Evolutionary conservation across 1,140 invertebrate species (phyloP).

Genomic region (Hyposmocoma kahamanoa): DNA sequence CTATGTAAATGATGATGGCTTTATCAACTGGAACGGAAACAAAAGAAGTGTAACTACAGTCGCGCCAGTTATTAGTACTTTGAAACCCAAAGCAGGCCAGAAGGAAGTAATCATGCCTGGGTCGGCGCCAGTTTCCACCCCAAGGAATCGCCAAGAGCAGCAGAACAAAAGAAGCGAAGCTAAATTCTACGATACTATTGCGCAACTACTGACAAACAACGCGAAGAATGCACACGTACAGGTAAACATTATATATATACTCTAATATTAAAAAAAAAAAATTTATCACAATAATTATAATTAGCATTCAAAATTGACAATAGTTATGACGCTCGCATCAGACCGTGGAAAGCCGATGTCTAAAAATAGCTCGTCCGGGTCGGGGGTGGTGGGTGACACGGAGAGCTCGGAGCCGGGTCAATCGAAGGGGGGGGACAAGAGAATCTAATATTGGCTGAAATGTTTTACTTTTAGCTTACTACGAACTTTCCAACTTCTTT

Average conservation of each 20-base stretch:
- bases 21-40: conserved; percentile 71
- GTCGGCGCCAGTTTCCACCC: conserved; percentile 68
- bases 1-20: conserved; percentile 57
- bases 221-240: conserved; percentile 41
- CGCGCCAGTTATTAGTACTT: conserved; percentile 30
- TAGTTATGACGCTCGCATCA: too few species aligned
- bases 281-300: conserved; percentile 3
- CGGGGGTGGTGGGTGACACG: conserved; percentile 61
- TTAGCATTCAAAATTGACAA: too few species aligned
- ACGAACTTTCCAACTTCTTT: conserved; percentile 4
- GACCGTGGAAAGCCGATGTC: conserved; percentile 48
- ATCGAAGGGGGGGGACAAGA: conserved; percentile 37
- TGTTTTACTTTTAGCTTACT: conserved; percentile 14
- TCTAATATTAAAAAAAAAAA: neutral
- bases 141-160: conserved; percentile 13
- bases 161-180: conserved; percentile 42
- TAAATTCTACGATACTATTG: conserved; percentile 62
- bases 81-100: conserved; percentile 60
- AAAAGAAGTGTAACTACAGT: conserved; percentile 56
- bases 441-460: conserved; percentile 35
- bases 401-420: conserved; percentile 55
- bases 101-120: conserved; percentile 77
- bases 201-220: conserved; percentile 59
- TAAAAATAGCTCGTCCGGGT: conserved; percentile 67
- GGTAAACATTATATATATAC: conserved; percentile 30